A percentile compares a stretch with the other conserved stretches of the same genome.
Conservation (phyloP, 2,797 vertebrate species). For the Chrosomus eos region DNA sequence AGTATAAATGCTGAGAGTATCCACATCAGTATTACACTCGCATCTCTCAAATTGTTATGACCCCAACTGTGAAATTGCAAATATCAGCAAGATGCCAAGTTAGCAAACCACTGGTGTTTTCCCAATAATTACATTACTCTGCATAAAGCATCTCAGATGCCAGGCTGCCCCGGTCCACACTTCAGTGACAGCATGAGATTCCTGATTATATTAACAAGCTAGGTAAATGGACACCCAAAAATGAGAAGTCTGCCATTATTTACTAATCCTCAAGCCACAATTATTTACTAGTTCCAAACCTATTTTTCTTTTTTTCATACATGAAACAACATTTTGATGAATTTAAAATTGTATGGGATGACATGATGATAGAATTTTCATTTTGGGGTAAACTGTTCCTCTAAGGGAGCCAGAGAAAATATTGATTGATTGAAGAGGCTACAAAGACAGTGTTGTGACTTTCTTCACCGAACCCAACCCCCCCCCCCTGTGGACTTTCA, state of each 20-base stretch:
- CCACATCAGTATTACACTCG: neutral
- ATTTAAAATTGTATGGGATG: neutral
- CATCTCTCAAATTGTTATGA: constrained; percentile 21
- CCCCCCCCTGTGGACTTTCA: constrained; percentile 50
- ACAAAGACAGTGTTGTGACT: neutral
- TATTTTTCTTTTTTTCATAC: neutral
- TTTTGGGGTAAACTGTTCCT: neutral
- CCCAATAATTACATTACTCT: constrained; percentile 44
- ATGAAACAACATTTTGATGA: neutral
- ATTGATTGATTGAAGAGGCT: neutral
- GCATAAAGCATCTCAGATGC: constrained; percentile 54
- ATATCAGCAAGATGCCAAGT: constrained; percentile 48
- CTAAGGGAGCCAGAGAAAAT: neutral
- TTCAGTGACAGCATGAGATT: constrained; percentile 31
- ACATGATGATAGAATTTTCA: neutral
- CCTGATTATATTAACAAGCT: constrained; percentile 13
- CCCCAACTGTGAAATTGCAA: constrained; percentile 49
- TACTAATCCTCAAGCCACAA: constrained; percentile 4
- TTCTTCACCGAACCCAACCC: neutral
- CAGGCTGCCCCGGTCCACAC: constrained; percentile 18
- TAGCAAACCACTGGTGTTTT: constrained; percentile 47
- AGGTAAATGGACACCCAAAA: constrained; percentile 22
- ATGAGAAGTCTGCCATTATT: neutral
- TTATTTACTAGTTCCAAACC: neutral
- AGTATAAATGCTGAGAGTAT: neutral